These are phyloP conservation scores for Echinarachnius parma DNA, from an alignment of 53 echinoderm and acorn worm species.

Conservation along the genomic window DNA sequence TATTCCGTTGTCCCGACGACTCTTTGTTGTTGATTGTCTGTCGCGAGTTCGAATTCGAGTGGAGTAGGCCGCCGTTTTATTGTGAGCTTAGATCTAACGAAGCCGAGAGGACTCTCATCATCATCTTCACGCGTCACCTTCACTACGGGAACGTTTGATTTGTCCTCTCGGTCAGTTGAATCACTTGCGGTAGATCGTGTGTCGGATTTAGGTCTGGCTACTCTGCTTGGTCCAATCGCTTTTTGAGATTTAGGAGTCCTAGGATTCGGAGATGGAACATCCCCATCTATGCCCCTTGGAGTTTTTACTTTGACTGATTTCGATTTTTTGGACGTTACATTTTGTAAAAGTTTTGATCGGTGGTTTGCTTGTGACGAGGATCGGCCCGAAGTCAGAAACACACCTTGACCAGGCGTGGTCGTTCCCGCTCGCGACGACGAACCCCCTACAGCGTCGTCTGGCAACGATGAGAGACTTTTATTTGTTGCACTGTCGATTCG, in stretches of 20 bases:
- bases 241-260: conserved; percentile 1
- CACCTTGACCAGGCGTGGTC: conserved; percentile 19
- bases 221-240: background rate
- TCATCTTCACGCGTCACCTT: conserved; percentile 20
- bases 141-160: conserved; percentile 6
- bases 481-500: conserved; percentile 32
- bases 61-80: conserved; percentile 13
- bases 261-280: background rate
- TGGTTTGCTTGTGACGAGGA: conserved; percentile 10
- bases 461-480: conserved; percentile 18
- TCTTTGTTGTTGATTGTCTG: background rate
- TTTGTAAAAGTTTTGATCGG: background rate
- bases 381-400: conserved; percentile 33
- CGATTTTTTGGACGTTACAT: background rate
- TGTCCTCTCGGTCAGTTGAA: background rate
- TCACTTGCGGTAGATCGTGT: too few relatives aligned
- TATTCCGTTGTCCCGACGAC: background rate
- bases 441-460: conserved; percentile 1
- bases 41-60: background rate
- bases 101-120: conserved; percentile 22
- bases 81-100: conserved; percentile 29
- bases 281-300: background rate
- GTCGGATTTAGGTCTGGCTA: conserved; percentile 3
- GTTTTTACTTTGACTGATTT: background rate
- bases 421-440: conserved; percentile 7